Conservation (phyloP, 2,888 invertebrate genomes). For the Sicus ferrugineus region DNA sequence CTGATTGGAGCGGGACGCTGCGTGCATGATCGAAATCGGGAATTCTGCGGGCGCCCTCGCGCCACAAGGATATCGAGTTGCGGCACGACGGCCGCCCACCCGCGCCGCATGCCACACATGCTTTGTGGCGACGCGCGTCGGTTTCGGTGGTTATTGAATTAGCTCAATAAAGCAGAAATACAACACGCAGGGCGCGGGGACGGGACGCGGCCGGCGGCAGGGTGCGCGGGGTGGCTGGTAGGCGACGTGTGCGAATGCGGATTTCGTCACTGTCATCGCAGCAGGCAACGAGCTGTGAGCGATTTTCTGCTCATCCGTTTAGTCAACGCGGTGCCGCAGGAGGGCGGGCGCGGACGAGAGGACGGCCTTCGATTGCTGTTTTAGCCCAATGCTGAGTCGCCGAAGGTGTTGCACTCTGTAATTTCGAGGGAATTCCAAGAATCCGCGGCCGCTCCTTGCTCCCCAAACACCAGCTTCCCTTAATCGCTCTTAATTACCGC, state of each 20-base stretch:
- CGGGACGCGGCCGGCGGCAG: slow-evolving; percentile 37
- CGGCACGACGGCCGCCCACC: background rate
- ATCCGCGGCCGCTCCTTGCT: background rate
- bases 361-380: background rate
- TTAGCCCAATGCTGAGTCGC: too few species aligned
- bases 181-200: slow-evolving; percentile 47
- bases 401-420: too few species aligned
- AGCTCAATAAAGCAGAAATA: slow-evolving; percentile 66
- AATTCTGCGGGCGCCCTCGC: slow-evolving; percentile 56
- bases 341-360: background rate
- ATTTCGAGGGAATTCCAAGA: too few species aligned
- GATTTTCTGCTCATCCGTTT: slow-evolving; percentile 43
- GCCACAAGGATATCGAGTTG: slow-evolving; percentile 23
- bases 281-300: slow-evolving; percentile 51
- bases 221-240: slow-evolving; percentile 3
- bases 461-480: background rate
- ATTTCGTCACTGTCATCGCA: slow-evolving; percentile 18
- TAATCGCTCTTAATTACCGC: slow-evolving; percentile 3
- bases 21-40: slow-evolving; percentile 60
- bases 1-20: slow-evolving; percentile 55
- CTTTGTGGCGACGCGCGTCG: slow-evolving; percentile 48
- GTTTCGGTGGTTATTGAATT: slow-evolving; percentile 64
- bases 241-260: slow-evolving; percentile 23
- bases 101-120: slow-evolving; percentile 36
- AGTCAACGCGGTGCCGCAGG: slow-evolving; percentile 43